Conservation (phyloP, 2,113 vertebrate species). For the Malurus elegans region DNA sequence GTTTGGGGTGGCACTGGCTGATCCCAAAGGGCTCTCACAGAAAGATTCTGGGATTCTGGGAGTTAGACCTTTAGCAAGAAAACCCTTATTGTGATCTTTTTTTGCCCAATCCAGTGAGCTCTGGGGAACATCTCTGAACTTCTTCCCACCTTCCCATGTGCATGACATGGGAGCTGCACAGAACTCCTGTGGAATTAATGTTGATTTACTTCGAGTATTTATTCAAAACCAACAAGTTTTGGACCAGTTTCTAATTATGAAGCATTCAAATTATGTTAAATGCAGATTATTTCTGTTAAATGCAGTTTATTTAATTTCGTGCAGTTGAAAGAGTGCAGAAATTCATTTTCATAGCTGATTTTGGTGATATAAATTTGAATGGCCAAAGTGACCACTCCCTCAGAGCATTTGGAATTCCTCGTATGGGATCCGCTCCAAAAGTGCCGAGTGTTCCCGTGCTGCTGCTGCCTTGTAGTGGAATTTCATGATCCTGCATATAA, state of each 20-base stretch:
- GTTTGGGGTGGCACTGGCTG: neutral
- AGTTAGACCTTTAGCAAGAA: neutral
- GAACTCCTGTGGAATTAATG: neutral
- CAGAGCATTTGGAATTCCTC: neutral
- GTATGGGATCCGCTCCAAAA: neutral
- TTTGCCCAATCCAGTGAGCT: neutral
- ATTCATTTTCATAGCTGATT: neutral
- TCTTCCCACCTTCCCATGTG: neutral
- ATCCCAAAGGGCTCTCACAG: fast-evolving
- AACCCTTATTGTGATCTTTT: neutral
- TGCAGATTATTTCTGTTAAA: neutral
- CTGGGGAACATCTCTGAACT: neutral
- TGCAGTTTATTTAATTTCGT: neutral
- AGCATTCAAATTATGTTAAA: neutral
- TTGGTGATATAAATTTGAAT: neutral
- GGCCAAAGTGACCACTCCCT: neutral
- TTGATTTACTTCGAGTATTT: neutral
- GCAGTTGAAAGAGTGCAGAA: neutral
- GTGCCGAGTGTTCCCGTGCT: neutral
- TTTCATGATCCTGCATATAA: neutral
- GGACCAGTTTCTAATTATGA: neutral
- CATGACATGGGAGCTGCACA: neutral
- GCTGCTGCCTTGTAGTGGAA: neutral
- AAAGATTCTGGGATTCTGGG: neutral
- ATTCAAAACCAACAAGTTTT: neutral